Conservation (phyloP, 1,140 invertebrate species). For the Colletes gigas region DNA sequence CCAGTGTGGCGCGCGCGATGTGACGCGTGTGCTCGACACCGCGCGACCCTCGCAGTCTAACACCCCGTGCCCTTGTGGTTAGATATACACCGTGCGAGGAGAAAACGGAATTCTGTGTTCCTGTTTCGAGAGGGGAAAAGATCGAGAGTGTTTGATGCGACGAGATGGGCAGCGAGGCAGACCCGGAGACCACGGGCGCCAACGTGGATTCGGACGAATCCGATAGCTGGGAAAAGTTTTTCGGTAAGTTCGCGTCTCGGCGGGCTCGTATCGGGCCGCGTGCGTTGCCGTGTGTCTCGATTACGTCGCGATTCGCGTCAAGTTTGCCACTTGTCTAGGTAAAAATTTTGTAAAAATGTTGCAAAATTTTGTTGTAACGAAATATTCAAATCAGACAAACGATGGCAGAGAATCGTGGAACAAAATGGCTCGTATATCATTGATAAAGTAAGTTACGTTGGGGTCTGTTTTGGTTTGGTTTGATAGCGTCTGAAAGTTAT, state of each 20-base stretch:
- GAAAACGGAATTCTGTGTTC: neutral
- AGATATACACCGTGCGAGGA: neutral
- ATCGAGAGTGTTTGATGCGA: conserved; percentile 14
- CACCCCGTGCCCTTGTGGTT: neutral
- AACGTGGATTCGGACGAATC: conserved; percentile 80
- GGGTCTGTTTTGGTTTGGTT: too few relatives aligned
- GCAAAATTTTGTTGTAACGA: too few relatives aligned
- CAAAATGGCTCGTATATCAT: too few relatives aligned
- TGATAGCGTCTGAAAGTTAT: too few relatives aligned
- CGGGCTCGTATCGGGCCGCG: too few relatives aligned
- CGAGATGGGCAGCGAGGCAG: conserved; percentile 69
- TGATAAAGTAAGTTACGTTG: too few relatives aligned
- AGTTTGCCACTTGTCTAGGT: too few relatives aligned
- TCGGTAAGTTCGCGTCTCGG: conserved; percentile 72
- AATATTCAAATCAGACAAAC: too few relatives aligned
- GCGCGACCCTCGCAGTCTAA: too few relatives aligned
- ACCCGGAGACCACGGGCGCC: conserved; percentile 63
- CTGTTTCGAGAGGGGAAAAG: neutral
- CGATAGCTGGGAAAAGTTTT: conserved; percentile 82
- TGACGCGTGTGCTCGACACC: conserved; percentile 11
- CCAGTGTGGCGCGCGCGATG: neutral
- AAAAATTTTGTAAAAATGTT: too few relatives aligned
- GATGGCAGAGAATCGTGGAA: too few relatives aligned
- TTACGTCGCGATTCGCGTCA: too few relatives aligned
- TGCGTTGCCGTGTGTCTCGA: neutral